Evolutionary conservation across 2,797 vertebrate species (phyloP).

Genomic region (Cichlasoma orientale): DNA sequence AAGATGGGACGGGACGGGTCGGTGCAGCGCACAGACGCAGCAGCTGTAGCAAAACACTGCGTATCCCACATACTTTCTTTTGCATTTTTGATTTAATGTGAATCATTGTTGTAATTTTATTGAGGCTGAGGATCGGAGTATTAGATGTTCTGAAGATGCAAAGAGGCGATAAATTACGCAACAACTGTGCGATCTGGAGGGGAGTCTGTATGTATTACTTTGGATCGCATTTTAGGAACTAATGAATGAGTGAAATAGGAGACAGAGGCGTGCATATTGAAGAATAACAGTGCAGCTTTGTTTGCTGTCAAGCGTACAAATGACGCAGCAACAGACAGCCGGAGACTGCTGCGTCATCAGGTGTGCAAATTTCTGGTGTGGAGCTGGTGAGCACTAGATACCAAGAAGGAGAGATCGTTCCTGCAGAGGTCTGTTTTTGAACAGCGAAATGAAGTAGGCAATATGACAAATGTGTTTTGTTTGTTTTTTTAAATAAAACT

Average conservation of each 20-base stretch:
- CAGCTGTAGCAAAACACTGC: conserved; percentile 12
- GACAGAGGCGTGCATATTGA: neutral
- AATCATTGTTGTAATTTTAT: neutral
- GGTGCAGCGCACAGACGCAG: conserved; percentile 8
- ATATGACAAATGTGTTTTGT: no score
- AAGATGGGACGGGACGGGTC: conserved; percentile 39
- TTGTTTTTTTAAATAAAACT: no score
- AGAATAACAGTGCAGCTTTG: neutral
- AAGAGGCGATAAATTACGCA: conserved; percentile 28
- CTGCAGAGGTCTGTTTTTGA: neutral
- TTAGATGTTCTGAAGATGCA: neutral
- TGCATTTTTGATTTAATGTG: neutral
- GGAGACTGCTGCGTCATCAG: conserved; percentile 50
- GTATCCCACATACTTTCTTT: neutral
- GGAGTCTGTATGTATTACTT: neutral
- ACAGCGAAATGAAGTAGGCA: no score
- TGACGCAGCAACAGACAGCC: conserved; percentile 35
- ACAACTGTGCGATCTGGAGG: conserved; percentile 27
- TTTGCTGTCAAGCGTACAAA: neutral
- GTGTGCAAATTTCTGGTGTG: conserved; percentile 17
- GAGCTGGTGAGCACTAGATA: conserved; percentile 5
- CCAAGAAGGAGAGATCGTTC: neutral
- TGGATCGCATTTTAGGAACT: neutral
- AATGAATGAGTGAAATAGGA: neutral
- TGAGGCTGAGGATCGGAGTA: neutral